Evolutionary conservation across 2,113 vertebrate species (phyloP).

Genomic region (Emydocephalus ijimae): DNA sequence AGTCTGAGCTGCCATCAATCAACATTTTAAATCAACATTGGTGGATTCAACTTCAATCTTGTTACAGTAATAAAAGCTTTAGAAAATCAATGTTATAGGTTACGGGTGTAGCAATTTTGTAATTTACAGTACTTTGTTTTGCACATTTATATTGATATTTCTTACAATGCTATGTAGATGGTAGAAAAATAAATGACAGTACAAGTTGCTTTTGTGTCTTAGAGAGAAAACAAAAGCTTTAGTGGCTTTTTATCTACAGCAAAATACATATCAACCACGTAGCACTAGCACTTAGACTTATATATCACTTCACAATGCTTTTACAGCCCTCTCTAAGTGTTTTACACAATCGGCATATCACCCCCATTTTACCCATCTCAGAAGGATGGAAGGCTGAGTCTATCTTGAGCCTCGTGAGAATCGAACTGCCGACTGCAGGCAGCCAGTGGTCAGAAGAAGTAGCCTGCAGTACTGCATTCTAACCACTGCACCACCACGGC

Average conservation of each 20-base stretch:
- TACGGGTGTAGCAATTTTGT: neutral
- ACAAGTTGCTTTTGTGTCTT: neutral
- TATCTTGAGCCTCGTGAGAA: too few relatives aligned
- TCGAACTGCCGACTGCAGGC: too few relatives aligned
- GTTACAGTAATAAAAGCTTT: neutral
- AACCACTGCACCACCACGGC: too few relatives aligned
- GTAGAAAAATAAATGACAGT: neutral
- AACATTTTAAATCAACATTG: neutral
- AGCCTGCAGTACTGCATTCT: too few relatives aligned
- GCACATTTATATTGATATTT: neutral
- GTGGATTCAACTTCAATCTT: neutral
- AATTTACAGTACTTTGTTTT: neutral
- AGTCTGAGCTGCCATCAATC: neutral
- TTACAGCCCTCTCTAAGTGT: too few relatives aligned
- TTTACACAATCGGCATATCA: too few relatives aligned
- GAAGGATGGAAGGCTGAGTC: too few relatives aligned
- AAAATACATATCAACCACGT: neutral
- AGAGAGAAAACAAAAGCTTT: neutral
- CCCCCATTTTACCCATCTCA: too few relatives aligned
- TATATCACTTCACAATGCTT: too few relatives aligned
- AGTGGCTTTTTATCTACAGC: neutral
- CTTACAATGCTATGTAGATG: neutral
- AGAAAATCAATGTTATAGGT: neutral
- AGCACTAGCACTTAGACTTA: too few relatives aligned
- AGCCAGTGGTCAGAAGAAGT: too few relatives aligned